Conservation (phyloP, 2,113 vertebrate genomes). For the Eira barbara region DNA sequence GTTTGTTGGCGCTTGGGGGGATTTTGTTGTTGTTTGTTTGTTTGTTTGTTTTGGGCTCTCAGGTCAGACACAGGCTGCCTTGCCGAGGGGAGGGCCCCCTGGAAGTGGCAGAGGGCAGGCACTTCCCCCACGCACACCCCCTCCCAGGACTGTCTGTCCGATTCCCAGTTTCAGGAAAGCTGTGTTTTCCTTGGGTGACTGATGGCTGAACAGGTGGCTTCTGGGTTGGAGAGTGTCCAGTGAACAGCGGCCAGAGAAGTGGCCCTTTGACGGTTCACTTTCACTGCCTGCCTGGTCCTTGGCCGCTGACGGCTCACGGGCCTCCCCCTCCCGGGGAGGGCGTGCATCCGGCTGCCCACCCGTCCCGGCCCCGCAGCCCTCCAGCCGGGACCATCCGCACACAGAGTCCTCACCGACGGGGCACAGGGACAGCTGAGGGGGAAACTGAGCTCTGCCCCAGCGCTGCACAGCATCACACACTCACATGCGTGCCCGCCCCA, state of each 20-base stretch:
- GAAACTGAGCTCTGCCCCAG: background rate
- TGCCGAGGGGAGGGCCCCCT: background rate
- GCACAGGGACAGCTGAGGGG: background rate
- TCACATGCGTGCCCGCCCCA: rapidly evolving
- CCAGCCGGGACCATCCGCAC: background rate
- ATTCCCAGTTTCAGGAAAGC: slow-evolving; percentile 88
- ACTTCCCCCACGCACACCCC: slow-evolving; percentile 45
- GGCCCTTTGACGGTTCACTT: slow-evolving; percentile 88
- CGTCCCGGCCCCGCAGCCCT: background rate
- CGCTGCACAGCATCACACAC: background rate
- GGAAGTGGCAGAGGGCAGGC: background rate
- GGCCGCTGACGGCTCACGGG: slow-evolving; percentile 77
- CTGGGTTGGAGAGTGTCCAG: slow-evolving; percentile 85
- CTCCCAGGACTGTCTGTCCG: slow-evolving; percentile 78
- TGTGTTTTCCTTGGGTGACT: slow-evolving; percentile 88
- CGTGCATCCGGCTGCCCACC: background rate
- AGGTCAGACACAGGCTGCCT: background rate
- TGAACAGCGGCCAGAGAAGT: slow-evolving; percentile 87
- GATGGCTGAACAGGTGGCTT: slow-evolving; percentile 92
- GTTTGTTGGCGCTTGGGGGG: background rate
- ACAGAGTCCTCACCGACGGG: background rate
- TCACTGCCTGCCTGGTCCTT: slow-evolving; percentile 73
- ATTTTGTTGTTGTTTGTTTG: background rate
- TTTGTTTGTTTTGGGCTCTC: background rate
- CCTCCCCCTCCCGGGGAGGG: background rate